These are phyloP conservation scores for Drosophila ezoana DNA, from an alignment of 2,888 invertebrate species.

Conservation along the genomic window DNA sequence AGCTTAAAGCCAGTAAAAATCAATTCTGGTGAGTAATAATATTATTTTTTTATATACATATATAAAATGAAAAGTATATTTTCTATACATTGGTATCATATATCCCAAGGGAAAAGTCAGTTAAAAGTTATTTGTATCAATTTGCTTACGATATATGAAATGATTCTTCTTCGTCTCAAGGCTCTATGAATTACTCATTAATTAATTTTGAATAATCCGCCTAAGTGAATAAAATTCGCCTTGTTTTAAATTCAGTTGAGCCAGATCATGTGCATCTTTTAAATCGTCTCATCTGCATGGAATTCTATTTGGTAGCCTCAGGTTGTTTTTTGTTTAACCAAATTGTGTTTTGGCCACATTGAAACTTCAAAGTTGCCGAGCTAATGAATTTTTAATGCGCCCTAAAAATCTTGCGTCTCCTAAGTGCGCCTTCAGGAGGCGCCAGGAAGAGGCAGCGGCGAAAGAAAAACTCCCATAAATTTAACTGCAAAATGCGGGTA, in stretches of 20 bases:
- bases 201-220: no score
- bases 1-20: constrained; percentile 2
- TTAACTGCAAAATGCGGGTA: constrained; percentile 37
- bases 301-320: background rate
- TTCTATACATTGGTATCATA: no score
- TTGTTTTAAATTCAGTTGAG: no score
- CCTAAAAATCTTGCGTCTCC: constrained; percentile 37
- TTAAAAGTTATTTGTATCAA: no score
- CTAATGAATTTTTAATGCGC: constrained; percentile 66
- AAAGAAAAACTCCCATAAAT: constrained; percentile 60
- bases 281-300: background rate
- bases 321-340: background rate
- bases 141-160: no score
- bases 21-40: constrained; percentile 17
- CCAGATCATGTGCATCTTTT: background rate
- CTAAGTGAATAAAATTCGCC: no score
- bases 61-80: background rate
- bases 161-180: no score
- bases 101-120: no score
- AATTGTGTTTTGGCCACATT: constrained; percentile 34
- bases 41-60: background rate
- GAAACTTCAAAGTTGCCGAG: constrained; percentile 31
- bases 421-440: constrained; percentile 29
- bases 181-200: no score
- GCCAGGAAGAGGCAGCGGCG: background rate